A percentile compares a stretch with the other conserved stretches of the same genome.
Conservation (phyloP, 2,888 invertebrate species). For the Busseola fusca region DNA sequence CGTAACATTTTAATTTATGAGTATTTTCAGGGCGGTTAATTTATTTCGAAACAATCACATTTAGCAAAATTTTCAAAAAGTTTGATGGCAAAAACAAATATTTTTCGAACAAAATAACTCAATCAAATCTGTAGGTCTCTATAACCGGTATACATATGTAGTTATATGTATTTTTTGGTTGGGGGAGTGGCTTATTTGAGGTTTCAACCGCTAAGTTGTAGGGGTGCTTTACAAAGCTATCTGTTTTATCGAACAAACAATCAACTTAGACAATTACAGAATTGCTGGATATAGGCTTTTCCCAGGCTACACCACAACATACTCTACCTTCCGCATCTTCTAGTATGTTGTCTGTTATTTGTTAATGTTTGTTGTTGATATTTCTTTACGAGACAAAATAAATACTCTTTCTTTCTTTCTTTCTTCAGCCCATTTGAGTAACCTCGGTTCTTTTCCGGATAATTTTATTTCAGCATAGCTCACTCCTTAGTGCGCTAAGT, state of each 20-base stretch:
- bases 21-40: not conserved
- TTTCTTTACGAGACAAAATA: no score
- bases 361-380: no score
- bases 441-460: not conserved
- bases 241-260: not conserved
- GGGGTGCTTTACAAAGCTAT: not conserved
- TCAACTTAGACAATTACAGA: not conserved
- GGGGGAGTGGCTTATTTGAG: slow-evolving; percentile 18
- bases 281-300: no score
- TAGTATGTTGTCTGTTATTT: no score
- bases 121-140: slow-evolving; percentile 9
- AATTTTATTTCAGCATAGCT: no score
- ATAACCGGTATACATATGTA: no score
- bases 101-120: slow-evolving; percentile 10
- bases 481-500: no score
- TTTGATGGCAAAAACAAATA: not conserved
- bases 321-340: not conserved
- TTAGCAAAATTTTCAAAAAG: not conserved
- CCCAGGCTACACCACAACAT: not conserved
- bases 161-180: not conserved
- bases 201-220: not conserved
- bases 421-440: not conserved
- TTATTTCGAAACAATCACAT: not conserved
- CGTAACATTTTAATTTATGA: not conserved
- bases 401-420: no score